Base-by-base conservation (phyloP, 1,140 invertebrate species). In the Bombus huntii region DNA sequence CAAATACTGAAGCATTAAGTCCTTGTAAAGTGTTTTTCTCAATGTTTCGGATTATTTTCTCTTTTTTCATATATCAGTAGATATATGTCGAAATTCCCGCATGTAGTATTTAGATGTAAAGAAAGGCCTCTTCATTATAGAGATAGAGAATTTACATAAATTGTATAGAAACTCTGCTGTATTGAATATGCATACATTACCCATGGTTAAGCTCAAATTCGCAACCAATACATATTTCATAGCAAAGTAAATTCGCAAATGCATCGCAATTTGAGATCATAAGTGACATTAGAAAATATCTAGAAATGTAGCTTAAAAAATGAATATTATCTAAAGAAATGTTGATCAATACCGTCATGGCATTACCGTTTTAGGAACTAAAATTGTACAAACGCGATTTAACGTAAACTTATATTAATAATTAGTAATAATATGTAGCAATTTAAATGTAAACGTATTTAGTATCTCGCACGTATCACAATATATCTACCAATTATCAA, bases 401-500 rank as follows among this genome's bases (percentile, higher is more conserved):
- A 68, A 74, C 13, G 18, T 15, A 71, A 72, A 47, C 3, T 42
- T 71, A 59, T 6, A 34, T 34, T 42, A 79, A n/a, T 37, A 37
- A 81, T 57, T 39, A 75, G 1, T 85, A n/a, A 39, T 75, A 47
- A 22, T 22, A 53, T 22, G 42, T 75, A 47, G 13, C n/a, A 57
- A 18, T 9, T 44, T 34, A 39, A 78, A 70, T 2, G 6, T 31
- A 53, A 76, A 76, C 1, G 9, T 66, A 57, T 73, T 73, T 82
- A 22, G 8, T 34, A 13, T 25, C 39, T 25, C 37, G 82, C n/a
- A 62, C 12, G 3, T 62, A 62, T n/a, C 3, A n/a, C 28, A 3
- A 73, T 59, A 42, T 22, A 71, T 85, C 94, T 96, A 97, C 96
- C 96, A 97, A 91, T 97, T 97, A 93, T 97, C 97, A 78, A 97